Evolutionary conservation across 1,140 invertebrate genomes (phyloP), one percentile per base, ranked within the genome.

Genomic region (Ooceraea biroi): DNA sequence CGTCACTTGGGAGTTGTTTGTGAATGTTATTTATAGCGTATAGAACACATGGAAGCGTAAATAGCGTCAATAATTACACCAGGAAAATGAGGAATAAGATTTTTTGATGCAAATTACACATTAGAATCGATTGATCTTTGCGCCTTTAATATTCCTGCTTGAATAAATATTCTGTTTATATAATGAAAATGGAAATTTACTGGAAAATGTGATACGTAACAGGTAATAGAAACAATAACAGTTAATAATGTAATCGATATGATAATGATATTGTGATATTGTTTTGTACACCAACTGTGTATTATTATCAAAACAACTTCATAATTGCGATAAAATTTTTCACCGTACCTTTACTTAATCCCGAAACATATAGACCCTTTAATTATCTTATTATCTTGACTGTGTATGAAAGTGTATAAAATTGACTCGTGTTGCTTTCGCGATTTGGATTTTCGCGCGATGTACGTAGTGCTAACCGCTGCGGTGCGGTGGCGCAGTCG

Each of bases 361-460:
- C 2, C 7, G 2, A 3, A 36, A 52, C n/a, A 17, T 5, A 5
- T n/a, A n/a, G n/a, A n/a, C n/a, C n/a, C n/a, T n/a, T n/a, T n/a
- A n/a, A n/a, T 52, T 4, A 52, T 52, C 1, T 14, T 52, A 14
- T 17, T 17, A 52, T 52, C 50, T 0, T 52, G 4, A 0, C 50
- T 52, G 17, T 5, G 14, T 52, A 4, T 4, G 50, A 52, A 14
- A 52, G 14, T 17, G n/a, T n/a, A n/a, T n/a, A n/a, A n/a, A 41
- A 19, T 19, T 10, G 36, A 27, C 12, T 14, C 14, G 25, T 46
- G 25, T 12, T 11, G 1, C 17, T 12, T 41, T 3, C 3, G 19
- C 48, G n/a, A 44, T 80, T 71, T 11, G 7, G 71, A 80, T 58
- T 80, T 5, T 30, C 12, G 17, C 14, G 36, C 30, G 3, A 44